Conservation (phyloP, 1,140 invertebrate genomes). For the Drosophila serrata region DNA sequence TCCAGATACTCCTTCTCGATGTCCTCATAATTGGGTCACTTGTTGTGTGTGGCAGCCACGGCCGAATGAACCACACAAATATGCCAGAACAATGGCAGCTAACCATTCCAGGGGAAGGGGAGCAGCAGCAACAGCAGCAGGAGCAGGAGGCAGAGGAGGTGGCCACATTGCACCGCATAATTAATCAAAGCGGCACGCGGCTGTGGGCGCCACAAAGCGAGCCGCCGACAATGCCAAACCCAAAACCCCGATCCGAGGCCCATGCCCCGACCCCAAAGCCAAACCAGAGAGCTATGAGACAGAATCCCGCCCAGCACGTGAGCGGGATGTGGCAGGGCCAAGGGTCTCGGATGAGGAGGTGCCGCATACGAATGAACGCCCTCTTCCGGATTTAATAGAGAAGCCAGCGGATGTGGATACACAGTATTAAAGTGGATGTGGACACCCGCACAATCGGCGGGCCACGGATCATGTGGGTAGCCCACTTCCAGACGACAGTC, state of each 20-base stretch:
- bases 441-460: conserved; percentile 52
- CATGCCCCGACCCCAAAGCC: background rate
- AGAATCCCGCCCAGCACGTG: conserved; percentile 60
- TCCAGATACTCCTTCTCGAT: conserved; percentile 42
- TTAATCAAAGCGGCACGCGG: conserved; percentile 80
- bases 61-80: conserved; percentile 27
- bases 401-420: conserved; percentile 54
- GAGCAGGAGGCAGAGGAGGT: conserved; percentile 14
- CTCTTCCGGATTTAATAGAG: conserved; percentile 79
- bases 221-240: conserved; percentile 62
- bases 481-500: conserved; percentile 30
- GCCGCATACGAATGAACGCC: conserved; percentile 71
- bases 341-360: conserved; percentile 8
- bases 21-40: conserved; percentile 56
- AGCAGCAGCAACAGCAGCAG: background rate
- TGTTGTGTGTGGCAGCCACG: conserved; percentile 47
- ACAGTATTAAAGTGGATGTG: conserved; percentile 59
- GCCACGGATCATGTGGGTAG: conserved; percentile 60
- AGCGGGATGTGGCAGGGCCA: conserved; percentile 11
- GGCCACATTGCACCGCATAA: conserved; percentile 69
- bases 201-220: conserved; percentile 76
- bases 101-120: conserved; percentile 27
- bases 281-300: conserved; percentile 2
- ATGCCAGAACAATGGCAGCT: conserved; percentile 42
- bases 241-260: conserved; percentile 23